Evolutionary conservation across 2,888 invertebrate genomes (phyloP).

Genomic region (Rhogogaster chlorosoma): DNA sequence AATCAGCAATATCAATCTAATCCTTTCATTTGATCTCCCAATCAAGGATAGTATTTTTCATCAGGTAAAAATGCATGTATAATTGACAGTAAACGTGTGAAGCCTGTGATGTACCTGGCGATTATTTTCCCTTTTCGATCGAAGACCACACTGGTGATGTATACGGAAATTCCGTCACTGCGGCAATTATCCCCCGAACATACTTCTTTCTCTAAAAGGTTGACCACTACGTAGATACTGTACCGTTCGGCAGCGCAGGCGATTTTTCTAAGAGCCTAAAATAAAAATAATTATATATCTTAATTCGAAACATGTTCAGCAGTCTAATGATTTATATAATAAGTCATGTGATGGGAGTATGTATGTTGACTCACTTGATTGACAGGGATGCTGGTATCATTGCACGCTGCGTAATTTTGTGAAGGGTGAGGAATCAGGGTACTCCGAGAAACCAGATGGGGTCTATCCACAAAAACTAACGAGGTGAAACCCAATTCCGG

Average conservation of each 20-base stretch:
- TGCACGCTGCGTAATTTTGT: slow-evolving; percentile 64
- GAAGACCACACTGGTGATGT: slow-evolving; percentile 81
- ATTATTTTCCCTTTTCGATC: slow-evolving; percentile 79
- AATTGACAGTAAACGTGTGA: background rate
- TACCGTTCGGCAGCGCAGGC: slow-evolving; percentile 77
- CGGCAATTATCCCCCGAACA: slow-evolving; percentile 72
- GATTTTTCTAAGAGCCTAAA: slow-evolving; percentile 70
- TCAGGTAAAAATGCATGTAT: background rate
- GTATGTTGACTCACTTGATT: slow-evolving; percentile 58
- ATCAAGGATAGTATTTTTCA: background rate
- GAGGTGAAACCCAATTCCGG: slow-evolving; percentile 78
- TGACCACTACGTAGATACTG: slow-evolving; percentile 79
- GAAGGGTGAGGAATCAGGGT: slow-evolving; percentile 64
- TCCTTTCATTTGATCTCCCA: background rate
- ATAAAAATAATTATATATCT: slow-evolving; percentile 46
- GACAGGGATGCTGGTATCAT: slow-evolving; percentile 51
- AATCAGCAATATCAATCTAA: background rate
- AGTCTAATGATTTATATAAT: background rate
- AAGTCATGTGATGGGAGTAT: background rate
- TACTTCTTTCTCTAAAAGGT: slow-evolving; percentile 76
- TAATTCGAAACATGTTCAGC: slow-evolving; percentile 28
- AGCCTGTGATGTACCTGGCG: slow-evolving; percentile 76
- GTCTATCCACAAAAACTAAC: slow-evolving; percentile 68
- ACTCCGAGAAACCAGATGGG: slow-evolving; percentile 61
- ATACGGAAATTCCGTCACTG: slow-evolving; percentile 69